A percentile compares a stretch with the other conserved stretches of the same genome.
These are phyloP conservation scores for Amblyornis subalaris DNA, from an alignment of 2,113 vertebrate species.

Conservation along the genomic window DNA sequence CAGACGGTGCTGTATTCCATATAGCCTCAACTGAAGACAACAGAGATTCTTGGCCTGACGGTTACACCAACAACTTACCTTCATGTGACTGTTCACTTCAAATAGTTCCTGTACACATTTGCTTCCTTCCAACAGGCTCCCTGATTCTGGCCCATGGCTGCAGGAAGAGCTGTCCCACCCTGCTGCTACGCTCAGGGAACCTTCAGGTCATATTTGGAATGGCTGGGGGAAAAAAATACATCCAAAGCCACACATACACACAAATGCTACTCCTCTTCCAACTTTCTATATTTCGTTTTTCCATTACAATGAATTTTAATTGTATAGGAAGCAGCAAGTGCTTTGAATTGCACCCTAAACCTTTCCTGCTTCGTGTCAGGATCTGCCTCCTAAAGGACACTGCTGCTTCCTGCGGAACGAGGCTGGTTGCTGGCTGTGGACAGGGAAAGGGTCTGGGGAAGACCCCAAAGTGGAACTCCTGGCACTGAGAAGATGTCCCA, in stretches of 20 bases:
- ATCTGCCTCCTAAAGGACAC: rapidly evolving
- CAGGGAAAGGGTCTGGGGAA: rapidly evolving
- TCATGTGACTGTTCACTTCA: rapidly evolving
- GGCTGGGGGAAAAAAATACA: neutral
- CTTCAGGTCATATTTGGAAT: neutral
- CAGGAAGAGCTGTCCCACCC: neutral
- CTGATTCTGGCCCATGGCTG: rapidly evolving
- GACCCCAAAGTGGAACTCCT: rapidly evolving
- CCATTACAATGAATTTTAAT: neutral
- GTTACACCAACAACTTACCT: neutral
- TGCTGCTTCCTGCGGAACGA: rapidly evolving
- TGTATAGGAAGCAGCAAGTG: rapidly evolving
- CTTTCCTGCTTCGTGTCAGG: rapidly evolving
- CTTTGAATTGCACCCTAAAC: neutral
- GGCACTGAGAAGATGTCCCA: neutral
- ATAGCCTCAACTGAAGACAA: rapidly evolving
- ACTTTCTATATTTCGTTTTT: neutral
- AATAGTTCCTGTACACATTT: rapidly evolving
- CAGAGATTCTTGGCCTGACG: neutral
- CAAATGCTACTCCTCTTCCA: neutral
- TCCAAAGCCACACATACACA: neutral
- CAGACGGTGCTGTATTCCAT: rapidly evolving
- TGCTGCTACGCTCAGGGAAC: neutral
- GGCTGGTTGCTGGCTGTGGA: rapidly evolving
- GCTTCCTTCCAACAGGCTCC: neutral